phyloP scores from a whole-genome alignment of 2,888 invertebrate species.

The Ophion ellenae region DNA sequence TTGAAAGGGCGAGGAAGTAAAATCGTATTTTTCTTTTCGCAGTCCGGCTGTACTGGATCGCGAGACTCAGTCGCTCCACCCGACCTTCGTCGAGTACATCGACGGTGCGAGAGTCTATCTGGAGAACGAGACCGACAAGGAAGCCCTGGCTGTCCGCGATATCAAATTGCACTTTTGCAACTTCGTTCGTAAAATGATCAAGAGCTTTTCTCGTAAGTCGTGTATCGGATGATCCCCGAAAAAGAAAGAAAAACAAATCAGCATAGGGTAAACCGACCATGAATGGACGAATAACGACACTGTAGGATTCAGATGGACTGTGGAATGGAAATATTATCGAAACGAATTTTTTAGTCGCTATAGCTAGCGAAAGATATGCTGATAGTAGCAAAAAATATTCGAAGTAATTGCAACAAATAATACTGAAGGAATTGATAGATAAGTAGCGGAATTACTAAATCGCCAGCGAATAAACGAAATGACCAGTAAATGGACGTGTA shows the following conservation, averaged over 20 bases:
- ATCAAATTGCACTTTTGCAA: slow-evolving; percentile 97
- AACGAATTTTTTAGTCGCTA: no score
- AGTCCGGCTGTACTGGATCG: slow-evolving; percentile 93
- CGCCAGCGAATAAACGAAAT: no score
- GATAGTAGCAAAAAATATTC: no score
- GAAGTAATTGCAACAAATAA: no score
- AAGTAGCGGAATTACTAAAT: no score
- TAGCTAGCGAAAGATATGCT: no score
- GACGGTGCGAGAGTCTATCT: slow-evolving; percentile 96
- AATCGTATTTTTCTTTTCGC: slow-evolving; percentile 53
- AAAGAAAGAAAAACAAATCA: not conserved
- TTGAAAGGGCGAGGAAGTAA: not conserved
- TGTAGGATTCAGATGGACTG: no score
- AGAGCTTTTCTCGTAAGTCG: slow-evolving; percentile 94
- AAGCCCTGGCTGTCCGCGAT: slow-evolving; percentile 93
- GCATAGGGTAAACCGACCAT: no score
- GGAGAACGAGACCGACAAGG: slow-evolving; percentile 97
- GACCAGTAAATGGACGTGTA: no score
- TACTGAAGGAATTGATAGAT: no score
- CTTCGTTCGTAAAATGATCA: slow-evolving; percentile 96
- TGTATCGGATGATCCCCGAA: not conserved
- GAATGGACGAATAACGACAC: no score
- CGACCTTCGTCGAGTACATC: slow-evolving; percentile 96
- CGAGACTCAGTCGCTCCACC: slow-evolving; percentile 92
- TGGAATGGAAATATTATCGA: no score